Evolutionary conservation across 2,113 vertebrate genomes (phyloP), one percentile per base, ranked within the genome.

Genomic region (Hippocampus zosterae): DNA sequence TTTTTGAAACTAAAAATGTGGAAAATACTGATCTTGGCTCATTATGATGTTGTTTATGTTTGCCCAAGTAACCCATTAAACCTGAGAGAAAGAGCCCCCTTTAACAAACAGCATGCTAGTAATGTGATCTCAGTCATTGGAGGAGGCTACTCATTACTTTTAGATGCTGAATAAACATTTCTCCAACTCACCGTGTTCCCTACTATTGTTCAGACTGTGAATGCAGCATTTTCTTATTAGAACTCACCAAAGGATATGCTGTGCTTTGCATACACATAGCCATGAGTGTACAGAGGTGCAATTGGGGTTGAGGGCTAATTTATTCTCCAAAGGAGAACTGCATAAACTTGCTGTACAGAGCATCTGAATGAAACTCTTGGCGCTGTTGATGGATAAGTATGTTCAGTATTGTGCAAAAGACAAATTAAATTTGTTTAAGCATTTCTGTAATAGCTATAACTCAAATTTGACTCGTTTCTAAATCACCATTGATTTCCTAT

Each of bases 151-250:
- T 88, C 88, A 91, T 89, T 86, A 87, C 85, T 88, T 86, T 89
- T 91, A 92, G 88, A 78, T 91, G 90, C 91, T 91, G 91, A 92
- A 86, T 91, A 91, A 90, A 92, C 90, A 92, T 84, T 91, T 87
- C 77, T 59, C 69, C 55, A 70, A 65, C 65, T 88, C 85, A 75
- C 81, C 37, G 25, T 29, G 70, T 78, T 83, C 71, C 74, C 72
- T 12, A 70, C 89, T 85, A 90, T 92, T 91, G 89, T 91, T 91
- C 85, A 70, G 75, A 87, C 87, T 91, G 89, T 91, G 87, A 85
- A 82, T 88, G 90, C 90, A 92, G 88, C 88, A 88, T 80, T 85
- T 89, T 88, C 75, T 83, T 81, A 81, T 83, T 83, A 67, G 79
- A 82, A 73, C 62, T 67, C 12, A 53, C 73, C 73, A 82, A 81